Base-by-base conservation (phyloP, 1,140 invertebrate species). In the Eriosoma lanigerum region DNA sequence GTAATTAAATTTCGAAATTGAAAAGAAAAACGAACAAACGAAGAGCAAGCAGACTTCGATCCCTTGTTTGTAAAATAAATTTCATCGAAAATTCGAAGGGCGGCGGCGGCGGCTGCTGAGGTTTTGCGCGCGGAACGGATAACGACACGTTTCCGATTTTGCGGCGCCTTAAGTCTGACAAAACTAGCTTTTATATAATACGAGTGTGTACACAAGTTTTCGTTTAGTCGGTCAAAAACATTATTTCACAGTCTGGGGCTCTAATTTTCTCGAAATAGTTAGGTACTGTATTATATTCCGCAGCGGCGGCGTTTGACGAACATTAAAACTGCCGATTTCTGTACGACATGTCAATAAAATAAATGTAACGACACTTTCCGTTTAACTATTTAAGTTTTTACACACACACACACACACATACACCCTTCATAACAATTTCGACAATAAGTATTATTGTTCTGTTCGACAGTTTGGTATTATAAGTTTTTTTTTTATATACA, bases 141-240 rank as follows among this genome's bases (percentile, higher is more conserved):
- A 48, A 13, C 15, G 26, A 48, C 19, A 15, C 29, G 29, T 62
- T 72, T 72, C 48, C 68, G 21, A n/a, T 70, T 19, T 46, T 72
- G 46, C 68, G 68, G 68, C 68, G 68, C 68, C 68, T 38, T 3
- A 38, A 72, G 68, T 72, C 68, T 54, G 68, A 32, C 44, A 4
- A 72, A 50, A 54, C 21, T 50, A 62, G 68, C 68, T 72, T 72
- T 72, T 72, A 54, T n/a, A n/a, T n/a, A n/a, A n/a, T 54, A 32
- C 17, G 19, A 24, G 68, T 12, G 68, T 72, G 50, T 52, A 72
- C 68, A 72, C 48, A 52, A 72, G 48, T 72, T 72, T 72, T 72
- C 68, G 68, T 52, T 72, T 72, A 52, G 29, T n/a, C 44, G 48
- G 21, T 72, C 32, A 15, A 29, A 10, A 32, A 52, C 15, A n/a